Conservation (phyloP, 2,888 invertebrate species). For the Trachelus troglodyta region DNA sequence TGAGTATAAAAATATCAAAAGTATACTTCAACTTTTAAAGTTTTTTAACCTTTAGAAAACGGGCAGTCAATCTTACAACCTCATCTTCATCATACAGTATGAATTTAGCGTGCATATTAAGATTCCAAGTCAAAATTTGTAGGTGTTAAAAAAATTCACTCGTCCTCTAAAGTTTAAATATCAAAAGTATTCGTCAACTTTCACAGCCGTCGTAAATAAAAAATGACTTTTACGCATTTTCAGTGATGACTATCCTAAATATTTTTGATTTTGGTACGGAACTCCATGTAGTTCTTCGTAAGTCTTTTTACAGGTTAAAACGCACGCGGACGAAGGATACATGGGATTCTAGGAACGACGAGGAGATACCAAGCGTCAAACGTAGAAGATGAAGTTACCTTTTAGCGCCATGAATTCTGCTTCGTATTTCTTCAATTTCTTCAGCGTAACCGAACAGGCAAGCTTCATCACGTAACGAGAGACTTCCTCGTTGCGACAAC, state of each 20-base stretch:
- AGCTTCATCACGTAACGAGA: constrained; percentile 90
- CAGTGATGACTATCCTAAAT: neutral
- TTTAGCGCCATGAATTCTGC: constrained; percentile 86
- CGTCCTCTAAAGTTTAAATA: no score
- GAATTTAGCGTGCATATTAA: no score
- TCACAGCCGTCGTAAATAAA: neutral
- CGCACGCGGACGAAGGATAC: neutral
- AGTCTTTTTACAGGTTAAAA: neutral
- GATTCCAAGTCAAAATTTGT: no score
- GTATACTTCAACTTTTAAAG: neutral
- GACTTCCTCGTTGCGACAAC: constrained; percentile 91
- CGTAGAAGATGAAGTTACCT: constrained; percentile 70
- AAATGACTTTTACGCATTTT: neutral
- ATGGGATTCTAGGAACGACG: neutral
- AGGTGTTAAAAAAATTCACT: no score
- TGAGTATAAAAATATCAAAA: neutral
- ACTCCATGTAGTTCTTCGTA: neutral
- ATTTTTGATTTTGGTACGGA: neutral
- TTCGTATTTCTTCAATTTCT: constrained; percentile 94
- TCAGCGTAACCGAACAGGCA: constrained; percentile 92
- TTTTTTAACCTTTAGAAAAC: no score
- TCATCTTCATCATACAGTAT: no score
- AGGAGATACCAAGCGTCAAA: constrained; percentile 39
- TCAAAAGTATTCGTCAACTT: neutral
- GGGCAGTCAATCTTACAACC: no score